Base-by-base conservation (phyloP, 2,113 vertebrate genomes). In the Tachycineta bicolor region DNA sequence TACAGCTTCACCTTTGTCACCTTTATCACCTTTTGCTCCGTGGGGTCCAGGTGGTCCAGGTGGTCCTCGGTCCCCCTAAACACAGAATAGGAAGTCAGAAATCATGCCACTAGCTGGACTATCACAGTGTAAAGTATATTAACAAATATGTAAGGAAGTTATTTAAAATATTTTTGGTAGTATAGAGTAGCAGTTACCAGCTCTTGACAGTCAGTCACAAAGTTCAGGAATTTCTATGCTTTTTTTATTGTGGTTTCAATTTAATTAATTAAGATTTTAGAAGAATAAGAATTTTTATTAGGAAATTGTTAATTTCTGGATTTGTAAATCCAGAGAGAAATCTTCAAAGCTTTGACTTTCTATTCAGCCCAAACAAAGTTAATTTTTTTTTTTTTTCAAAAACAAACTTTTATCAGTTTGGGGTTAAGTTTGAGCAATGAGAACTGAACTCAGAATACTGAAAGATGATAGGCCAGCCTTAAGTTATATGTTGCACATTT, bases 1-100 rank as follows among this genome's bases (percentile, higher is more conserved):
- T 95, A 99, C 99, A 93, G 96, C 83, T 88, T 98, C 97, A 71
- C 99, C 99, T 75, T 98, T 98, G 44, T 97, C 87, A 31, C 98
- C 97, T 46, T 46, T 73, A 10, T 99, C 98, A 2, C 98, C 99
- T 93, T 98, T 98, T 44, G 59, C 53, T 79, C 99, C 99, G 31
- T 79, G 87, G 43, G 97, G 94, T 11, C 98, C 99, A 21, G 94
- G 65, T 41, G 90, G 97, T 70, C 99, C 99, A 41, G 29, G 77
- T 50, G 77, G 94, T 24, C 98, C 97, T 46, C 2, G 90, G 17
- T 49, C 19, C 67, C 97, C 97, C 97, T 98, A 90, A 41, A 64
- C 25, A 95, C n/a, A 78, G 90, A 96, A 90, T 2, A 68, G 56
- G 47, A 90, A 63, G 44, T 59, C 33, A 80, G 23, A 75, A 50